Percentiles rank a stretch among this genome's conserved stretches.
These are phyloP conservation scores for Eupithecia vulgata DNA, from an alignment of 2,888 invertebrate species.

Conservation along the genomic window DNA sequence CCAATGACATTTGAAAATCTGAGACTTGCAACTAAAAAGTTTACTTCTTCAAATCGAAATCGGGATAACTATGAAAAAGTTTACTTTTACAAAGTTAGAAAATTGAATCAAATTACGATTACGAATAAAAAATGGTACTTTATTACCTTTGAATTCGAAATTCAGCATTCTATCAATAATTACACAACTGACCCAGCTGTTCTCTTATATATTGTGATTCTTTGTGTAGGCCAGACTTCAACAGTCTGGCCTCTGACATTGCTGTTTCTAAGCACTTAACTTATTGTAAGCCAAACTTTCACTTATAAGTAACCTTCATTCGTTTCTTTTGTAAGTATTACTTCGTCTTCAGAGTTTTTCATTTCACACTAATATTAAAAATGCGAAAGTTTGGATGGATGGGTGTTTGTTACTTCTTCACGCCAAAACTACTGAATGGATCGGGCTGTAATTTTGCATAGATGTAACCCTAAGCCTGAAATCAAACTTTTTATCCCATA, in stretches of 20 bases:
- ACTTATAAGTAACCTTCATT: not conserved
- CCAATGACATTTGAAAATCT: not conserved
- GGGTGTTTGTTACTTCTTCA: no score
- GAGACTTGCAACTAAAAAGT: not conserved
- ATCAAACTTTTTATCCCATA: no score
- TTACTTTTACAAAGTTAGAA: no score
- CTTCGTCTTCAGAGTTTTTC: not conserved
- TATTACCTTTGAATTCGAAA: not conserved
- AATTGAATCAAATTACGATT: no score
- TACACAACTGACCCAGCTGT: not conserved
- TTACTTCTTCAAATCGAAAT: no score
- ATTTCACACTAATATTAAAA: no score
- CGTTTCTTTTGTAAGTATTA: not conserved
- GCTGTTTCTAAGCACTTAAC: conserved; percentile 2
- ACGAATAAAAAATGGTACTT: no score
- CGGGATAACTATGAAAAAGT: no score
- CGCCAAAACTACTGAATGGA: no score
- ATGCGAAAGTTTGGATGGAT: no score
- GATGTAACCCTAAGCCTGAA: no score
- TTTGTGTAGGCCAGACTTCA: not conserved
- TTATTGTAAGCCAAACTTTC: conserved; percentile 1
- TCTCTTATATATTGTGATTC: not conserved
- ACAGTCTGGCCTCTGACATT: not conserved
- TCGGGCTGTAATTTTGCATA: no score
- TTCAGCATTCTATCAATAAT: not conserved